Evolutionary conservation across 2,113 vertebrate species (phyloP), one percentile per base, ranked within the genome.

Genomic region (Lasiurus borealis): DNA sequence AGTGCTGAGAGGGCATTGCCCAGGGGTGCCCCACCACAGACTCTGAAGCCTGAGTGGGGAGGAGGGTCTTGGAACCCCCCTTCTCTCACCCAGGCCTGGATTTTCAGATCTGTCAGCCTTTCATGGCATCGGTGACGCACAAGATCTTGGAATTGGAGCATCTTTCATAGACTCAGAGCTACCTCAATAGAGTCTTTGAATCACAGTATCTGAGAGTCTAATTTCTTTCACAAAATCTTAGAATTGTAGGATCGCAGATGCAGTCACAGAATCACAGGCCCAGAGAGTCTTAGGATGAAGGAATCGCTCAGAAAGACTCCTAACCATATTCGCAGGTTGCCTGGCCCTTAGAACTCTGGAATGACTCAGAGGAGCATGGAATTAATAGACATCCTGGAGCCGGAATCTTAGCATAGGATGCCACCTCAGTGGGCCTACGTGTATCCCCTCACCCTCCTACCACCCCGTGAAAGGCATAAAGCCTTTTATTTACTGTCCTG

Each of bases 141-240:
- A 10, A 57, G 23, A 54, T 75, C 46, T 71, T 54, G 76, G 86
- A 83, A 77, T 34, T 19, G 18, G 50, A 62, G 54, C 76, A 21
- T 78, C 76, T 95, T 90, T 95, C 85, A 75, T 5, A 68, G 88
- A 82, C 77, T 92, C 72, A 48, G 64, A 94, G 75, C 64, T 25
- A 73, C 72, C 10, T 81, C 95, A 83, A 88, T 73, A 64, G 86
- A 90, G 34, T 11, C 40, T 88, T 84, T 90, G 85, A 90, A 50
- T 88, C 6, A 0, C 57, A n/a, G 34, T 85, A 87, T 91, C 52
- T 50, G 73, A 76, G 57, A 15, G 12, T 88, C 88, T 90, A 19
- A 46, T n/a, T 50, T 69, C 64, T 82, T 66, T 91, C 72, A 71
- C 77, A 59, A 62, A 75, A 34, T 92, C 68, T 64, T n/a, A 8